Conservation (phyloP, 2,888 invertebrate species). For the Phortica okadai region DNA sequence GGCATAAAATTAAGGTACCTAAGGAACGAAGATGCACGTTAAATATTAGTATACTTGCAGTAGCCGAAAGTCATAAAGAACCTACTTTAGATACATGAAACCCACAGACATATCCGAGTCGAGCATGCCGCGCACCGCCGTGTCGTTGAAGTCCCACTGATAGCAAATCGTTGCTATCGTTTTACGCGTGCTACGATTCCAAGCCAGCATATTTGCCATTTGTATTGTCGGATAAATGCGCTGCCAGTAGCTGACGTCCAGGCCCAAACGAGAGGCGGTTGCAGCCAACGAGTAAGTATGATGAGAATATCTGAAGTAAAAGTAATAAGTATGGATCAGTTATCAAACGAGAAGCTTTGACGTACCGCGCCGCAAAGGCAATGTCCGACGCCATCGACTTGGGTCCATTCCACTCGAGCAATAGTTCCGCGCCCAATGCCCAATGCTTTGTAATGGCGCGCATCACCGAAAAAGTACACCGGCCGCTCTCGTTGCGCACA, state of each 20-base stretch:
- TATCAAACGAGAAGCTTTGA: background rate
- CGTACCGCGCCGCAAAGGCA: conserved; percentile 70
- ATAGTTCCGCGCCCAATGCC: conserved; percentile 71
- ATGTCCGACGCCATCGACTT: conserved; percentile 57
- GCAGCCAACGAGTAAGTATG: conserved; percentile 68
- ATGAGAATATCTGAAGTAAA: conserved; percentile 61
- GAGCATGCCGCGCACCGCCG: conserved; percentile 71
- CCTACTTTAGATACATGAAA: conserved; percentile 70
- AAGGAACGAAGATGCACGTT: conserved; percentile 20
- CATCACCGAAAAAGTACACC: conserved; percentile 71
- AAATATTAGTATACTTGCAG: background rate
- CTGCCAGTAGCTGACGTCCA: conserved; percentile 75
- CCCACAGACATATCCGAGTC: conserved; percentile 75
- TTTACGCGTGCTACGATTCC: conserved; percentile 66
- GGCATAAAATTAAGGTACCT: conserved; percentile 69
- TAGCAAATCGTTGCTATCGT: conserved; percentile 74
- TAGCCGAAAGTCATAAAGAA: background rate
- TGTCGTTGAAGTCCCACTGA: conserved; percentile 73
- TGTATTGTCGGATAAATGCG: conserved; percentile 72
- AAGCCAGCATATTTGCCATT: conserved; percentile 72
- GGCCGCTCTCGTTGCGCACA: conserved; percentile 64
- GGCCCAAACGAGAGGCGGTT: conserved; percentile 69
- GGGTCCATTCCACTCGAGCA: conserved; percentile 71
- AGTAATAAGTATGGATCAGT: background rate
- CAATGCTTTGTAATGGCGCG: conserved; percentile 69